Conservation (phyloP, 1,140 invertebrate genomes). For the Copidosoma floridanum region DNA sequence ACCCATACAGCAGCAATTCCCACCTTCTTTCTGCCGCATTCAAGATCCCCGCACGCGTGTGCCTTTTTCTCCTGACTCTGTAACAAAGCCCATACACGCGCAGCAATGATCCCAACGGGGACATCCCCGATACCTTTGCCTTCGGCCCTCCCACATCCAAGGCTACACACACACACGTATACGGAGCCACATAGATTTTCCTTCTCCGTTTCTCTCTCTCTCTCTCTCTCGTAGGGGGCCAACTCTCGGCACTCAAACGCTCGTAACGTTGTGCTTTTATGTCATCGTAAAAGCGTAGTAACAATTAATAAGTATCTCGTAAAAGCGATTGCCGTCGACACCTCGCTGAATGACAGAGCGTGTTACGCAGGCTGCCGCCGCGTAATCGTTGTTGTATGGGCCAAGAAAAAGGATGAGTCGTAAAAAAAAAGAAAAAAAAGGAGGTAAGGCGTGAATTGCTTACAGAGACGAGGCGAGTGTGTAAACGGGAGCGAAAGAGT, state of each 20-base stretch:
- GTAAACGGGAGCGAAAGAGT: conserved; percentile 15
- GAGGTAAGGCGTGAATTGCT: background rate
- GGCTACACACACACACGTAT: background rate
- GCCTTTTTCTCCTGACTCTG: background rate
- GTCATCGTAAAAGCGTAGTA: conserved; percentile 55
- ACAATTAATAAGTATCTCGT: conserved; percentile 60
- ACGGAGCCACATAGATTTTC: background rate
- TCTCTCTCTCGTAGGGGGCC: background rate
- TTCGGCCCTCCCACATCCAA: background rate
- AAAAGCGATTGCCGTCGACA: conserved; percentile 58
- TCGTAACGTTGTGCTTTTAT: conserved; percentile 55
- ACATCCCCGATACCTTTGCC: conserved; percentile 31
- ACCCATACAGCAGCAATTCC: background rate
- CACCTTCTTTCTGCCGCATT: no score
- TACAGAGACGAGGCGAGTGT: no score
- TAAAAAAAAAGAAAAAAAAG: background rate
- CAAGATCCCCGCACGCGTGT: background rate
- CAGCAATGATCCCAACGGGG: conserved; percentile 48
- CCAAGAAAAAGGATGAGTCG: background rate
- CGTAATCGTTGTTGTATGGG: background rate
- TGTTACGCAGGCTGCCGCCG: conserved; percentile 22
- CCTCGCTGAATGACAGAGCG: conserved; percentile 54
- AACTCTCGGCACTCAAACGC: conserved; percentile 46
- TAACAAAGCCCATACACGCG: conserved; percentile 9
- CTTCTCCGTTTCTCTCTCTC: background rate